phyloP scores from a whole-genome alignment of 2,888 invertebrate species.

The Chesias legatella region DNA sequence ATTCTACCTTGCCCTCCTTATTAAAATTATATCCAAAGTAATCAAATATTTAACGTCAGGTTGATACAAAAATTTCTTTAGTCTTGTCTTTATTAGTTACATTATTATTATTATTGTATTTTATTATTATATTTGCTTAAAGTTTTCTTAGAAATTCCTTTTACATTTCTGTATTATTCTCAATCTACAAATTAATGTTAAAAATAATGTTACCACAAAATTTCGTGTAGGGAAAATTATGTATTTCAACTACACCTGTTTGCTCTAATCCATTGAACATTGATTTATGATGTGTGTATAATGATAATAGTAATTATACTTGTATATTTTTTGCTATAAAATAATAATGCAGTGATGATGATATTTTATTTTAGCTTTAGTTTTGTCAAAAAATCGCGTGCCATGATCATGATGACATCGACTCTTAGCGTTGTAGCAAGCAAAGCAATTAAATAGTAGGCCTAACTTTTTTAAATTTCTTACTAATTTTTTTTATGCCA shows the following conservation, averaged over 20 bases:
- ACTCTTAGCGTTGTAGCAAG: too few relatives aligned
- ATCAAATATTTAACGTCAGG: too few relatives aligned
- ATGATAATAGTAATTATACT: constrained; percentile 65
- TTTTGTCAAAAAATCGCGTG: too few relatives aligned
- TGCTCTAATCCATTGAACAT: constrained; percentile 53
- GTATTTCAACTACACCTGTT: constrained; percentile 38
- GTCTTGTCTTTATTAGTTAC: too few relatives aligned
- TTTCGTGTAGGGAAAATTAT: constrained; percentile 31
- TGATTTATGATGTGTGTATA: constrained; percentile 72
- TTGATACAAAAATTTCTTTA: too few relatives aligned
- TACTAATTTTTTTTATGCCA: too few relatives aligned
- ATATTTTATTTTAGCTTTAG: constrained; percentile 68
- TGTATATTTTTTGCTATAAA: constrained; percentile 80
- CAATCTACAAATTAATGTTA: constrained; percentile 12
- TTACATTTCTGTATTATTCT: background rate
- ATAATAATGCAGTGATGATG: constrained; percentile 72
- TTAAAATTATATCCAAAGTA: too few relatives aligned
- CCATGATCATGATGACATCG: too few relatives aligned
- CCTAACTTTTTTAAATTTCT: too few relatives aligned
- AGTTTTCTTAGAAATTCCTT: background rate
- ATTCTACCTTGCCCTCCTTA: constrained; percentile 48
- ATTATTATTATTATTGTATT: too few relatives aligned
- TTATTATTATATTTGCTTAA: too few relatives aligned
- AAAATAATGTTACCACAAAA: constrained; percentile 24
- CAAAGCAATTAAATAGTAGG: too few relatives aligned